Percentiles rank a stretch among this genome's conserved stretches.
phyloP scores from a whole-genome alignment of 1,140 invertebrate genomes.

The Penaeus vannamei region DNA sequence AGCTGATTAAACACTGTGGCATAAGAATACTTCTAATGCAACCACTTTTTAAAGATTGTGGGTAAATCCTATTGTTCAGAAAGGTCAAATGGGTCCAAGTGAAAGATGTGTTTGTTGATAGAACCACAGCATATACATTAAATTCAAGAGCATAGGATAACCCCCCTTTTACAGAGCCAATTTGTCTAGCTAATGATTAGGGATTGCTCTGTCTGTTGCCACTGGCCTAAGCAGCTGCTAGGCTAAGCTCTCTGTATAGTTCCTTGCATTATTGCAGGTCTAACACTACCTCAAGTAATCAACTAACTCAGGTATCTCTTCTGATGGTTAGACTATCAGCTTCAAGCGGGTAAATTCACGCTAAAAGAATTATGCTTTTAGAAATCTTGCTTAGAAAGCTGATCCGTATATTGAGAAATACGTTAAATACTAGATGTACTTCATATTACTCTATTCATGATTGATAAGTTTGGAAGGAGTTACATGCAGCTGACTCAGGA shows the following conservation, averaged over 20 bases:
- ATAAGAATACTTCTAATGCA: constrained; percentile 17
- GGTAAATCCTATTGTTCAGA: too few relatives aligned
- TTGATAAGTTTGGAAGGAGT: not conserved
- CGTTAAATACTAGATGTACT: not conserved
- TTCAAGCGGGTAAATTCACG: constrained; percentile 7
- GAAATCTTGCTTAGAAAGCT: constrained; percentile 40
- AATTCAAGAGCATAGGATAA: too few relatives aligned
- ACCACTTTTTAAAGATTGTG: not conserved
- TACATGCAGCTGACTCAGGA: constrained; percentile 14
- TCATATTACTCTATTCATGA: too few relatives aligned
- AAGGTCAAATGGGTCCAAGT: too few relatives aligned
- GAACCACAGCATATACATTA: too few relatives aligned
- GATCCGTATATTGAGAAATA: constrained; percentile 9
- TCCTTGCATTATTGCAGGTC: constrained; percentile 1
- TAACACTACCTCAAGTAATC: not conserved
- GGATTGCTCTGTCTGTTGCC: not conserved
- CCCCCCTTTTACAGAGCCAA: not conserved
- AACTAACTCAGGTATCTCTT: constrained; percentile 14
- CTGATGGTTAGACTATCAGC: constrained; percentile 18
- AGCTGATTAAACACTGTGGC: not conserved
- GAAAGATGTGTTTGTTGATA: too few relatives aligned
- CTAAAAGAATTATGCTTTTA: constrained; percentile 5
- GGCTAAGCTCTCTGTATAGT: constrained; percentile 9
- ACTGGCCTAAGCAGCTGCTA: constrained; percentile 9
- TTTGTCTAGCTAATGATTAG: not conserved